Conservation (phyloP, 2,888 invertebrate genomes). For the Timema podura region DNA sequence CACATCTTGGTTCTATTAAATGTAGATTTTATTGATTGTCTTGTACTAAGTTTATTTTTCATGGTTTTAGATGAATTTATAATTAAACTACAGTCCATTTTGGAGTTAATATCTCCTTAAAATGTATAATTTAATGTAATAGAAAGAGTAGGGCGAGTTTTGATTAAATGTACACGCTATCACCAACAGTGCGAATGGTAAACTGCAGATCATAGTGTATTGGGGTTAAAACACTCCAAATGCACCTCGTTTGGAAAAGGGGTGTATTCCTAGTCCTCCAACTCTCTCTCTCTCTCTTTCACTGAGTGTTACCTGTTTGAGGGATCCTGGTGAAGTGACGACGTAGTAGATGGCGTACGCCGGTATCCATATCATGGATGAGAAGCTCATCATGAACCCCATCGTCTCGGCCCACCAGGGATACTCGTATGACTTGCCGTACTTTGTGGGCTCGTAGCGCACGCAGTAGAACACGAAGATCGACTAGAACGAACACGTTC, state of each 20-base stretch:
- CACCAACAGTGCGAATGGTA: no score
- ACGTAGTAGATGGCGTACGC: conserved; percentile 58
- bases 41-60: no score
- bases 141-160: no score
- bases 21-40: no score
- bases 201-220: no score
- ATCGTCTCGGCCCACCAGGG: conserved; percentile 58
- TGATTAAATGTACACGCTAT: no score
- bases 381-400: conserved; percentile 56
- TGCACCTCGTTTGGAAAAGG: not conserved
- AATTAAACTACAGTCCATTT: no score
- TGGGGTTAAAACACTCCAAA: no score
- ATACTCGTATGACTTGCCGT: conserved; percentile 54
- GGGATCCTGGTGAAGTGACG: conserved; percentile 48
- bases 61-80: no score
- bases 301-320: conserved; percentile 48
- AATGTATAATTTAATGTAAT: no score
- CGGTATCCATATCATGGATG: conserved; percentile 65
- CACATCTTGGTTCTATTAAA: no score
- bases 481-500: conserved; percentile 46
- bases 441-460: conserved; percentile 55
- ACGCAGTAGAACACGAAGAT: conserved; percentile 60
- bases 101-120: no score
- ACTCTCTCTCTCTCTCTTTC: not conserved
- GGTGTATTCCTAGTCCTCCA: not conserved